Base-by-base conservation (phyloP, 2,888 invertebrate genomes). In the Ochropleura plecta region DNA sequence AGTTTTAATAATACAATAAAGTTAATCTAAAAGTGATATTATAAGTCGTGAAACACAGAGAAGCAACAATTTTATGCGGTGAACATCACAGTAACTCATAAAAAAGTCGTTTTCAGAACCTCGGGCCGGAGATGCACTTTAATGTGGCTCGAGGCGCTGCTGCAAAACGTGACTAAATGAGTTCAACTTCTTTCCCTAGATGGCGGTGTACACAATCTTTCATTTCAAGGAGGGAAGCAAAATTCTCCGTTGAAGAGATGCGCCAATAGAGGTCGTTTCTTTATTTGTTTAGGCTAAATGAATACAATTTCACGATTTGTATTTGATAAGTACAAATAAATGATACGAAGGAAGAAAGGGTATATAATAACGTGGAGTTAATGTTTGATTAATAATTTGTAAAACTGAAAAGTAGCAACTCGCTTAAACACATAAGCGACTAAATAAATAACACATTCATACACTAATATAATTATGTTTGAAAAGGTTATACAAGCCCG, bases 191-290 rank as follows among this genome's bases (percentile, higher is more conserved):
- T 76, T 87, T 83, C 84, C 81, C 88, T 92, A 94, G 94, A 94
- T 93, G 94, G 94, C 92, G 93, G 82, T 93, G 76, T 86, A 69
- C 66, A 83, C 83, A 86, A 82, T 86, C 82, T 85, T 79, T 73
- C 40, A 74, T 78, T 78, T 75, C 55, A 71, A 70, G 30, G 30
- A 59, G 67, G 55, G 68, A 70, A 74, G 75, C 62, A 81, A 49
- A 76, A 81, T 74, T 84, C 70, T 51, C 55, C 73, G 83, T 79
- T 79, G 57, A 60, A 78, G 73, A 49, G 66, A 78, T 59, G 20
- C 73, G 70, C 79, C 86, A 81, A 78, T 82, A 91, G 89, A 91
- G 88, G 90, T 89, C 91, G 87, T 88, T 67, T 67, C 60, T 70
- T 72, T 70, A 67, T 82, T 80, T 78, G 66, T 44, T 42, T 18